Conservation (phyloP, 2,113 vertebrate species). For the Rhabdornis inornatus region DNA sequence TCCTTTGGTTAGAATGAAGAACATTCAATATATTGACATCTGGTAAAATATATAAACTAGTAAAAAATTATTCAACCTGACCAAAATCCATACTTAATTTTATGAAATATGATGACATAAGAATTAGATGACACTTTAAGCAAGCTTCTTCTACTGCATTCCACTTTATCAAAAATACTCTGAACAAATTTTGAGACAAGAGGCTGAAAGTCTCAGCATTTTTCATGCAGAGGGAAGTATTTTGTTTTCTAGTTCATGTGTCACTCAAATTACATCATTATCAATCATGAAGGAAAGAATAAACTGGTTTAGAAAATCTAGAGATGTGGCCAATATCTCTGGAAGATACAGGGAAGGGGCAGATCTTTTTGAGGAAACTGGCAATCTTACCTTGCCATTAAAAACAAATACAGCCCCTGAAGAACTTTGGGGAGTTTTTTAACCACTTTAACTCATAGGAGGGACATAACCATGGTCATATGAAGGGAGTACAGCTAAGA, state of each 20-base stretch:
- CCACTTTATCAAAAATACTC: not conserved
- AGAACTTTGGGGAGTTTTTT: not conserved
- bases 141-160: not conserved
- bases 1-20: not conserved
- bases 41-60: not conserved
- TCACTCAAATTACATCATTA: not conserved
- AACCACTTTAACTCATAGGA: not conserved
- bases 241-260: not conserved
- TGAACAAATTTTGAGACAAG: not conserved
- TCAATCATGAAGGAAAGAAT: not conserved
- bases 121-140: not conserved
- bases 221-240: not conserved
- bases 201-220: not conserved
- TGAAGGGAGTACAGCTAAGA: not conserved
- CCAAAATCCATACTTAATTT: not conserved
- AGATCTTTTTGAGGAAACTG: not conserved
- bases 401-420: not conserved
- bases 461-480: not conserved
- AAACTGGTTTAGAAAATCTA: not conserved
- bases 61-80: not conserved
- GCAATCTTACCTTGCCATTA: not conserved
- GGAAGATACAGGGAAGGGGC: not conserved
- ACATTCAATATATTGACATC: not conserved
- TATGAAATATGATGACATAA: not conserved
- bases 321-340: not conserved